phyloP scores from a whole-genome alignment of 2,113 vertebrate species.

The Scatophagus argus region DNA sequence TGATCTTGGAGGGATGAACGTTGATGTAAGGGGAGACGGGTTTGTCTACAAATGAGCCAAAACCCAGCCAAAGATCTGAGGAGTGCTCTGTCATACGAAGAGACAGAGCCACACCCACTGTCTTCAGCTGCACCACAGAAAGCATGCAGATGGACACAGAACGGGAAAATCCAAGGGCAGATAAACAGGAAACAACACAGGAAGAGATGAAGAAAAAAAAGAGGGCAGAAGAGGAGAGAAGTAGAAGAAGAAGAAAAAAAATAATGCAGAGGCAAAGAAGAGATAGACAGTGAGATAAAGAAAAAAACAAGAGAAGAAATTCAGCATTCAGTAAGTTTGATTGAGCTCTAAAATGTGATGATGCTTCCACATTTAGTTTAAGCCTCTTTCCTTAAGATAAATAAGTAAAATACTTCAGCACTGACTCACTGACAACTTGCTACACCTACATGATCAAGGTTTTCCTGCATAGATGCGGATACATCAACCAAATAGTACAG shows the following conservation, averaged over 20 bases:
- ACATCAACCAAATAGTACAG: slow-evolving; percentile 98
- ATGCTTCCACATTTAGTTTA: too few species aligned
- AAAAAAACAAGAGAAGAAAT: too few species aligned
- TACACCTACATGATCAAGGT: slow-evolving; percentile 87
- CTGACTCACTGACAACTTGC: background rate
- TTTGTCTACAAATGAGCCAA: slow-evolving; percentile 98
- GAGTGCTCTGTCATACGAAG: slow-evolving; percentile 92
- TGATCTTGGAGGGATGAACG: slow-evolving; percentile 94
- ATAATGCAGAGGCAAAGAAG: background rate
- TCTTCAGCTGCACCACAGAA: slow-evolving; percentile 89
- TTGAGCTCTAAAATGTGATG: too few species aligned
- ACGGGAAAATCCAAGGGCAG: background rate
- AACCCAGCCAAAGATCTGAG: slow-evolving; percentile 93
- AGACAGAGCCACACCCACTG: slow-evolving; percentile 91
- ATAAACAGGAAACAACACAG: background rate
- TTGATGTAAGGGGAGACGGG: slow-evolving; percentile 97
- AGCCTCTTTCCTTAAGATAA: background rate
- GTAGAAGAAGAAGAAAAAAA: background rate
- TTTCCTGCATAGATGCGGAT: slow-evolving; percentile 96
- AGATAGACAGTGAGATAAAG: background rate
- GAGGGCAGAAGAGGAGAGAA: too few species aligned
- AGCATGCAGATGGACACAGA: background rate
- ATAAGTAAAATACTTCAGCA: background rate
- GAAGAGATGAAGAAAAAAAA: background rate
- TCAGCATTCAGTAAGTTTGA: too few species aligned